phyloP scores from a whole-genome alignment of 2,888 invertebrate species.

The Pollenia labialis region DNA sequence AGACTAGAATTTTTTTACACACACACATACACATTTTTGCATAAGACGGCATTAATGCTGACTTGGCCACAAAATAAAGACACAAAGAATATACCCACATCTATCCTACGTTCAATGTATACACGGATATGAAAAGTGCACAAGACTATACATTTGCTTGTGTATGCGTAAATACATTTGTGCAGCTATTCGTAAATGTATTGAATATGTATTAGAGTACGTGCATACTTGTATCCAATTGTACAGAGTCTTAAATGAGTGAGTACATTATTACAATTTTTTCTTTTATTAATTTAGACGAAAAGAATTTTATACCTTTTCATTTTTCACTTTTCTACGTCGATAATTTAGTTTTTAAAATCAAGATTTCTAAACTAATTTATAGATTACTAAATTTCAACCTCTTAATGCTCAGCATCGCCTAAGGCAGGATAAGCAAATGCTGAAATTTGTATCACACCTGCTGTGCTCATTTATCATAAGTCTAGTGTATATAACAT shows the following conservation, averaged over 20 bases:
- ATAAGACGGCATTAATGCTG: conserved; percentile 48
- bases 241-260: conserved; percentile 24
- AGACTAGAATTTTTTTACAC: conserved; percentile 44
- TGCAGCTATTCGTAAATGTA: background rate
- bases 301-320: no score
- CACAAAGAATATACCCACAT: conserved; percentile 24
- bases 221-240: background rate
- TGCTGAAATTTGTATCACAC: no score
- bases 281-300: no score
- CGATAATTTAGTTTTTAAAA: no score
- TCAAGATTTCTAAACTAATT: no score
- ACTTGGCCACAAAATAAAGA: conserved; percentile 52
- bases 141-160: background rate
- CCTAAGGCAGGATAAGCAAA: no score
- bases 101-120: background rate
- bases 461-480: no score
- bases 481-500: no score
- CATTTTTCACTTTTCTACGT: no score
- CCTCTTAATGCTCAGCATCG: no score
- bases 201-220: background rate
- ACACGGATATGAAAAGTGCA: background rate
- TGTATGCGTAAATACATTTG: background rate
- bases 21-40: conserved; percentile 29
- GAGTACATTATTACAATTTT: no score
- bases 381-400: no score